Conservation (phyloP, 1,140 invertebrate genomes). For the Drosophila willistoni region DNA sequence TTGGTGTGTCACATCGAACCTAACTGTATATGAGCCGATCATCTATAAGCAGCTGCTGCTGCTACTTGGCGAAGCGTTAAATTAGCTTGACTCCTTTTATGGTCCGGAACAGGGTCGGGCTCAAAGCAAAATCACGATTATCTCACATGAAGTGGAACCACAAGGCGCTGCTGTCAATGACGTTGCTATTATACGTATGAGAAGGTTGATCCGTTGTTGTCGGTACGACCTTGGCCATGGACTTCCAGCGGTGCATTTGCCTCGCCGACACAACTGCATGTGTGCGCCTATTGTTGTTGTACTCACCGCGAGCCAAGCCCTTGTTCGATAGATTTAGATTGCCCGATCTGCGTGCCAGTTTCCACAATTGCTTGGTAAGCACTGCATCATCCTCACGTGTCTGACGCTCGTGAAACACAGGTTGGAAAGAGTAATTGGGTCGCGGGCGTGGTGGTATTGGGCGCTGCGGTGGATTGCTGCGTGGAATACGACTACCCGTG, state of each 20-base stretch:
- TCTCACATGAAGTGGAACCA: slow-evolving; percentile 67
- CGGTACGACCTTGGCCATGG: slow-evolving; percentile 12
- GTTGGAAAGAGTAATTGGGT: slow-evolving; percentile 83
- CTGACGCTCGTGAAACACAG: slow-evolving; percentile 88
- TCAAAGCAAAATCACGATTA: slow-evolving; percentile 23
- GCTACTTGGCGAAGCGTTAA: slow-evolving; percentile 50
- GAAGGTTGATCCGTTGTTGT: neutral
- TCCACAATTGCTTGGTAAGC: slow-evolving; percentile 88
- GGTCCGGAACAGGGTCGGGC: slow-evolving; percentile 54
- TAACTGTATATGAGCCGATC: slow-evolving; percentile 33
- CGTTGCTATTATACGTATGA: slow-evolving; percentile 1
- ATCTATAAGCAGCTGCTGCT: neutral
- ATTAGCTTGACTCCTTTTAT: slow-evolving; percentile 55
- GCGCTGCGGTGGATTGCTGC: slow-evolving; percentile 33
- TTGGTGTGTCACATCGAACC: slow-evolving; percentile 14
- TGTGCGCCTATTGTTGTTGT: neutral
- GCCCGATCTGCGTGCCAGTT: slow-evolving; percentile 90
- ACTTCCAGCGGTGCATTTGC: slow-evolving; percentile 47
- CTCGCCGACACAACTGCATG: slow-evolving; percentile 43
- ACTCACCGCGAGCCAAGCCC: slow-evolving; percentile 89
- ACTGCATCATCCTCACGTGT: slow-evolving; percentile 87
- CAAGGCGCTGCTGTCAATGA: slow-evolving; percentile 63
- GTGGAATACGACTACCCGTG: slow-evolving; percentile 48
- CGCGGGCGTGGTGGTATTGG: slow-evolving; percentile 22
- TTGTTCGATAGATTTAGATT: slow-evolving; percentile 90